Evolutionary conservation across 2,113 vertebrate genomes (phyloP).

Genomic region (Ciconia boyciana): DNA sequence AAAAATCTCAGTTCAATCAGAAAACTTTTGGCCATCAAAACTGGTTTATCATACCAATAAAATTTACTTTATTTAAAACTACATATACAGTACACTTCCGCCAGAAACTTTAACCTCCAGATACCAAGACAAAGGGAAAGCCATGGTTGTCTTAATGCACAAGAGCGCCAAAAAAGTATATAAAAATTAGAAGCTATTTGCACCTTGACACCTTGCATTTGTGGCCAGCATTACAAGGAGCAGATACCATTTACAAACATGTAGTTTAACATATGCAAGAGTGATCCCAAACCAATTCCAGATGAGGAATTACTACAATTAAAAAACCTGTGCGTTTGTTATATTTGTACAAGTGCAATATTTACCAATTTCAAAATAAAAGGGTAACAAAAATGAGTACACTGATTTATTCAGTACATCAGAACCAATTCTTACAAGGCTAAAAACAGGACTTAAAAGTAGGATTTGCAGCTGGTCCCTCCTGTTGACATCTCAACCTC

Average conservation of each 20-base stretch:
- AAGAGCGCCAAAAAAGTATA: conserved; percentile 47
- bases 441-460: conserved; percentile 6
- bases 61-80: conserved; percentile 65
- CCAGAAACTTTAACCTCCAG: conserved; percentile 60
- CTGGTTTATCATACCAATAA: conserved; percentile 44
- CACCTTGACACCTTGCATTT: conserved; percentile 1
- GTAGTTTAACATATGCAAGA: conserved; percentile 6
- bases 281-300: conserved; percentile 57
- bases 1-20: conserved; percentile 60
- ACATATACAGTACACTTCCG: conserved; percentile 60
- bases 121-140: conserved; percentile 67
- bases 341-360: conserved; percentile 67
- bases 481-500: neutral
- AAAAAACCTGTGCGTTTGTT: conserved; percentile 44
- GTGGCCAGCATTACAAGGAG: conserved; percentile 21
- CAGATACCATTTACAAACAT: conserved; percentile 6
- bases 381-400: conserved; percentile 55
- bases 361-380: conserved; percentile 61
- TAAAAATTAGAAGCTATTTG: conserved; percentile 56
- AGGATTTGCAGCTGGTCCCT: conserved; percentile 47
- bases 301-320: conserved; percentile 49
- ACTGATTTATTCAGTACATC: conserved; percentile 39
- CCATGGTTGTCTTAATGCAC: conserved; percentile 44
- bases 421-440: conserved; percentile 52
- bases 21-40: conserved; percentile 66